These are phyloP conservation scores for Willowsia nigromaculata DNA, from an alignment of 2,888 invertebrate genomes.

Conservation along the genomic window DNA sequence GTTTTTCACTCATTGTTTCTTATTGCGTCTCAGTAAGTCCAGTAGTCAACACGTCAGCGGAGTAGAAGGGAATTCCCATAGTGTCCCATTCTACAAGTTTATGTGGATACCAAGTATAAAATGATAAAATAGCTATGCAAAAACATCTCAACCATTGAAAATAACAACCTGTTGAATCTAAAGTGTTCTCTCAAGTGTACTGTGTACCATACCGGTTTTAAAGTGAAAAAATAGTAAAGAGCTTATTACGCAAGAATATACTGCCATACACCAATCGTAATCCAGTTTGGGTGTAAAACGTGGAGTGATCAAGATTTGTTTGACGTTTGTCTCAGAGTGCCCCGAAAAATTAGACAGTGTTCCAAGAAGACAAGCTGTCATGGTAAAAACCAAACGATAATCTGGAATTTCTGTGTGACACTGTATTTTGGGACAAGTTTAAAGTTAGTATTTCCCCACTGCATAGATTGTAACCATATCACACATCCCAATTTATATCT, in stretches of 20 bases:
- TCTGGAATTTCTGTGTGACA: no score
- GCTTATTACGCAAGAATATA: background rate
- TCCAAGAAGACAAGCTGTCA: no score
- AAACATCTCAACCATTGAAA: background rate
- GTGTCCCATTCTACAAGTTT: no score
- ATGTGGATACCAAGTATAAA: no score
- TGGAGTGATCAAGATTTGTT: background rate
- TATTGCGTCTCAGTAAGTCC: constrained; percentile 70
- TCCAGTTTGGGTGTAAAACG: no score
- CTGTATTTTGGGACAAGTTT: no score
- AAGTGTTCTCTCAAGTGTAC: background rate
- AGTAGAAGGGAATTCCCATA: background rate
- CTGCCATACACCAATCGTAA: no score
- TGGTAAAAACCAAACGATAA: no score
- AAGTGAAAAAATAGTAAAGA: background rate
- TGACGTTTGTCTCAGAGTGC: constrained; percentile 64
- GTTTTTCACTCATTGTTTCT: constrained; percentile 38
- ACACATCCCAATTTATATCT: no score
- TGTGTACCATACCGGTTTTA: constrained; percentile 42
- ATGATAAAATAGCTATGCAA: no score
- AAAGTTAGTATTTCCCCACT: no score
- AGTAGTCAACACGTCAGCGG: constrained; percentile 70
- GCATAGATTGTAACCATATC: no score
- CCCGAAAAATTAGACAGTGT: background rate
- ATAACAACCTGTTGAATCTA: constrained; percentile 13